phyloP scores from a whole-genome alignment of 2,888 invertebrate species.

The Idaea aversata region DNA sequence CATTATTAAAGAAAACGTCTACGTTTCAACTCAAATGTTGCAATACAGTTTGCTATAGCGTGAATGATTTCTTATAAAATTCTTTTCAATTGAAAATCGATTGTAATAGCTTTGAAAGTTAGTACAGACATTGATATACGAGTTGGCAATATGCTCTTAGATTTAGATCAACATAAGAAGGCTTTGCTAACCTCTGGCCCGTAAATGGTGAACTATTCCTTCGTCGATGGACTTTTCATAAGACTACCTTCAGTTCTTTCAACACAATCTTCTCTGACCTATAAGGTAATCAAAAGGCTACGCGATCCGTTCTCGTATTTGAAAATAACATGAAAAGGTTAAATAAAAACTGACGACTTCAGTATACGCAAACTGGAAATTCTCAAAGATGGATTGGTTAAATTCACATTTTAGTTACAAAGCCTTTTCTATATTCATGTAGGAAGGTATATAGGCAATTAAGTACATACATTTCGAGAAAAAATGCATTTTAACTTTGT shows the following conservation, averaged over 20 bases:
- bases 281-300: conserved; percentile 24
- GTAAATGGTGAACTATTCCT: conserved; percentile 76
- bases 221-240: conserved; percentile 64
- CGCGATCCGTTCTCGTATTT: conserved; percentile 9
- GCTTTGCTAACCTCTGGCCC: conserved; percentile 65
- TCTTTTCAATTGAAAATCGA: conserved; percentile 1
- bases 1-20: not conserved
- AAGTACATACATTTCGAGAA: not conserved
- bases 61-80: conserved; percentile 1
- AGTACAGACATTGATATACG: conserved; percentile 41
- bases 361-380: not conserved
- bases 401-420: not conserved
- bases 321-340: conserved; percentile 27
- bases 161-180: conserved; percentile 75
- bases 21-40: not conserved
- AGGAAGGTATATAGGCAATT: not conserved
- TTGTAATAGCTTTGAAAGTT: conserved; percentile 31
- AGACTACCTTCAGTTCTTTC: conserved; percentile 61
- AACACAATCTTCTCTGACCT: conserved; percentile 2
- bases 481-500: not conserved
- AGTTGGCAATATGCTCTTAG: conserved; percentile 52
- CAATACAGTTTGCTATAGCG: not conserved
- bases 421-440: not conserved
- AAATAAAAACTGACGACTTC: not conserved
- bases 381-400: not conserved